Evolutionary conservation across 2,113 vertebrate genomes (phyloP), one percentile per base, ranked within the genome.

Genomic region (Zootoca vivipara): DNA sequence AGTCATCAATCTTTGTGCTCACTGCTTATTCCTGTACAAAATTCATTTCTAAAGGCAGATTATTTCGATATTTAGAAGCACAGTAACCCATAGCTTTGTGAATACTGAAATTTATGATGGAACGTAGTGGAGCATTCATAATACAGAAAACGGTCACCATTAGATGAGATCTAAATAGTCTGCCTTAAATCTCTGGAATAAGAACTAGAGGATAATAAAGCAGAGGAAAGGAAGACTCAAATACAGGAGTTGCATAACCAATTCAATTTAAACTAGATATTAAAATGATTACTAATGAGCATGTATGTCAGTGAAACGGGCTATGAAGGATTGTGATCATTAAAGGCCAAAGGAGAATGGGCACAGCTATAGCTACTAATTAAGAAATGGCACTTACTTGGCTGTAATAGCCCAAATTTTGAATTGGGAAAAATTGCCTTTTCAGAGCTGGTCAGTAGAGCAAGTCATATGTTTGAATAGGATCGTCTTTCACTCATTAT

Each of bases 191-290:
- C 1, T 91, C 24, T 90, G 52, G 38, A 91, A 91, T 89, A 7
- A 89, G 42, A 95, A 83, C 58, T 74, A 77, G 88, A 93, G 8
- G 18, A 90, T 9, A 77, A 85, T 85, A 89, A 91, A 93, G 40
- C 13, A 73, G 0, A 74, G 38, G 35, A 75, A 83, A 35, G 52
- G 85, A 89, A 82, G 1, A 83, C 89, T 93, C 40, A 90, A 78
- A 56, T 86, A 13, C 18, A 83, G 72, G 46, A 33, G 82, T 4
- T 65, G 83, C 24, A 80, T 38, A 86, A 89, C 15, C 80, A 40
- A 81, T 87, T 80, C 56, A 83, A 90, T 81, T 80, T 78, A 56
- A 89, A 28, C 74, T 35, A 83, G 8, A 1, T 87, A 84, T n/a
- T 86, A 35, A 90, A 91, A 80, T 0, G 2, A 87, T 90, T 85